Conservation (phyloP, 1,140 invertebrate species). For the Meloidogyne floridensis region DNA sequence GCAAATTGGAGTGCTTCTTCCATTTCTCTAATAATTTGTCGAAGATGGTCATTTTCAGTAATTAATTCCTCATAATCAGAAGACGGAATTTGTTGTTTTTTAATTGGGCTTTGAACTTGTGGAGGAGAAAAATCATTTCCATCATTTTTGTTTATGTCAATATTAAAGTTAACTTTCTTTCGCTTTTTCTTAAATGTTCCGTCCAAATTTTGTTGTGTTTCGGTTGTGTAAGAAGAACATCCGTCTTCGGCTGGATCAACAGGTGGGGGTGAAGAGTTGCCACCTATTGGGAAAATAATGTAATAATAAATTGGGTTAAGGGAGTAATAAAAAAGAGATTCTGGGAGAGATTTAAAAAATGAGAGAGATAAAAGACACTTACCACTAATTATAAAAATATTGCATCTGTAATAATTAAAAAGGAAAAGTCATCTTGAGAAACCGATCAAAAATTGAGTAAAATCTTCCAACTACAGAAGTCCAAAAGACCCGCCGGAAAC, state of each 20-base stretch:
- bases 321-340: too few species aligned
- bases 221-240: slow-evolving; percentile 51
- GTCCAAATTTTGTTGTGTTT: slow-evolving; percentile 30
- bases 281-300: neutral
- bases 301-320: too few species aligned
- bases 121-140: neutral
- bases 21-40: slow-evolving; percentile 52
- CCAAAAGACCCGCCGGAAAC: too few species aligned
- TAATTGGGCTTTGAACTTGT: neutral
- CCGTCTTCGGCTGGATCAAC: slow-evolving; percentile 49
- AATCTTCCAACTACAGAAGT: too few species aligned
- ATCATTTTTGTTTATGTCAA: slow-evolving; percentile 30
- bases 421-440: neutral
- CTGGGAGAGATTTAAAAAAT: neutral
- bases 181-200: slow-evolving; percentile 36
- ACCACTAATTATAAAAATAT: too few species aligned
- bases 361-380: too few species aligned
- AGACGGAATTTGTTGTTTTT: neutral
- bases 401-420: too few species aligned
- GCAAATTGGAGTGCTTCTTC: slow-evolving; percentile 32
- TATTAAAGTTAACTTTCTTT: slow-evolving; percentile 53
- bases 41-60: slow-evolving; percentile 55
- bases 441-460: too few species aligned
- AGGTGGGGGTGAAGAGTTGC: slow-evolving; percentile 42
- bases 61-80: slow-evolving; percentile 47